Percentiles rank a stretch among this genome's conserved stretches.
phyloP scores from a whole-genome alignment of 2,113 vertebrate species.

The Pao palembangensis region DNA sequence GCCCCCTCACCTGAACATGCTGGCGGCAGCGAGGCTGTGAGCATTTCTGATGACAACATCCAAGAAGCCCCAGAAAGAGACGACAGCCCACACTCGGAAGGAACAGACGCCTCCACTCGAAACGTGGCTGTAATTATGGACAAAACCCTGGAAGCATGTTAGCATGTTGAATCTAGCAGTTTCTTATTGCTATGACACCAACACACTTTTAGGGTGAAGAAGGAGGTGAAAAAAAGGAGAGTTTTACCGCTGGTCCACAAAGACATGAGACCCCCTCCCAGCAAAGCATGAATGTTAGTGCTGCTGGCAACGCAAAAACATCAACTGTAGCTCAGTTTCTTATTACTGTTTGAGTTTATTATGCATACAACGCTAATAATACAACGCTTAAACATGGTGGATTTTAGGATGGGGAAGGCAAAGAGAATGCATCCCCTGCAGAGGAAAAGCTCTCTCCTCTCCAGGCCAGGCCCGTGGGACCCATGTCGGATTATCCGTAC shows the following conservation, averaged over 20 bases:
- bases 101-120: conserved; percentile 43
- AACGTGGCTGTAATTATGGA: not conserved
- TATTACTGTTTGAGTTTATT: not conserved
- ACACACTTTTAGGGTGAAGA: conserved; percentile 11
- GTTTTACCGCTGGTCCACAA: too few species aligned
- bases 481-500: conserved; percentile 77
- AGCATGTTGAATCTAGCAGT: not conserved
- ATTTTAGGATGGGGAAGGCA: conserved; percentile 44
- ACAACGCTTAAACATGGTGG: not conserved
- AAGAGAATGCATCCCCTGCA: conserved; percentile 11
- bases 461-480: conserved; percentile 78
- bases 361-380: not conserved
- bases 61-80: conserved; percentile 40
- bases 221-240: too few species aligned
- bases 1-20: conserved; percentile 76
- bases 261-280: conserved; percentile 9
- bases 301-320: conserved; percentile 3
- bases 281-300: conserved; percentile 63
- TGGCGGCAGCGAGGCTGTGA: conserved; percentile 61
- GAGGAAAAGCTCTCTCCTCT: conserved; percentile 52
- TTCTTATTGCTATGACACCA: not conserved
- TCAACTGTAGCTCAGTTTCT: conserved; percentile 2
- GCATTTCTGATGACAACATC: conserved; percentile 13
- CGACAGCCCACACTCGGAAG: conserved; percentile 27
- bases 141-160: not conserved